A percentile compares a stretch with the other conserved stretches of the same genome.
Conservation (phyloP, 2,888 invertebrate species). For the Sinhomidia bicolor region DNA sequence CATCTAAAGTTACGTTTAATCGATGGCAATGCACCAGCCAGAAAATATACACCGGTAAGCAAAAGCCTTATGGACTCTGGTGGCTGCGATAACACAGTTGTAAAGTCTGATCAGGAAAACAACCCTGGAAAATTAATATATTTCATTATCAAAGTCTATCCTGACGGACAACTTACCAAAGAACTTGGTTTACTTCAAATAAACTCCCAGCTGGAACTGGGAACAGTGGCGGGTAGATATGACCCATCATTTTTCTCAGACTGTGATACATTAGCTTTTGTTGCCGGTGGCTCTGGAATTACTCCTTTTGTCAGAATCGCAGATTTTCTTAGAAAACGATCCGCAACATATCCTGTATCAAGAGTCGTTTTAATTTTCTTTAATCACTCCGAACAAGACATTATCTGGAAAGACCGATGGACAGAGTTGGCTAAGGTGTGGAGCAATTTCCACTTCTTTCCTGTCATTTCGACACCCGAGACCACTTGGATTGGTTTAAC, state of each 20-base stretch:
- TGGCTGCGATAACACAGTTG: not conserved
- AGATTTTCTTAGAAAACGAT: slow-evolving; percentile 69
- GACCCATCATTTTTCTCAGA: slow-evolving; percentile 26
- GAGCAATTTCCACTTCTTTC: slow-evolving; percentile 72
- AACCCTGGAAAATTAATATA: slow-evolving; percentile 49
- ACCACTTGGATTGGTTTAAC: slow-evolving; percentile 68
- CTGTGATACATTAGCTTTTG: slow-evolving; percentile 54
- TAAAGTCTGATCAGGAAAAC: not conserved
- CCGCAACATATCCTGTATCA: slow-evolving; percentile 52
- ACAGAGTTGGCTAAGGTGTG: slow-evolving; percentile 40
- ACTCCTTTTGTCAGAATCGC: slow-evolving; percentile 74
- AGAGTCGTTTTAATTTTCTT: slow-evolving; percentile 73
- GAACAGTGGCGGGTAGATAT: slow-evolving; percentile 51
- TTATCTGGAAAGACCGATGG: slow-evolving; percentile 74
- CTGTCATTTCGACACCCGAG: slow-evolving; percentile 69
- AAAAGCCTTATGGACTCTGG: not conserved
- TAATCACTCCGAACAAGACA: slow-evolving; percentile 70
- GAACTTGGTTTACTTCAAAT: slow-evolving; percentile 44
- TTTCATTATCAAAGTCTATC: slow-evolving; percentile 77
- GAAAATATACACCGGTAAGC: slow-evolving; percentile 72
- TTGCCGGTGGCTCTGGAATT: slow-evolving; percentile 77
- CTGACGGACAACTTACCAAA: slow-evolving; percentile 73
- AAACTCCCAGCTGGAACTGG: slow-evolving; percentile 42
- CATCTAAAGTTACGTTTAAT: slow-evolving; percentile 71
- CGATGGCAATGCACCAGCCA: not conserved